phyloP scores from a whole-genome alignment of 2,888 invertebrate genomes.

The Mythimna lalbum region DNA sequence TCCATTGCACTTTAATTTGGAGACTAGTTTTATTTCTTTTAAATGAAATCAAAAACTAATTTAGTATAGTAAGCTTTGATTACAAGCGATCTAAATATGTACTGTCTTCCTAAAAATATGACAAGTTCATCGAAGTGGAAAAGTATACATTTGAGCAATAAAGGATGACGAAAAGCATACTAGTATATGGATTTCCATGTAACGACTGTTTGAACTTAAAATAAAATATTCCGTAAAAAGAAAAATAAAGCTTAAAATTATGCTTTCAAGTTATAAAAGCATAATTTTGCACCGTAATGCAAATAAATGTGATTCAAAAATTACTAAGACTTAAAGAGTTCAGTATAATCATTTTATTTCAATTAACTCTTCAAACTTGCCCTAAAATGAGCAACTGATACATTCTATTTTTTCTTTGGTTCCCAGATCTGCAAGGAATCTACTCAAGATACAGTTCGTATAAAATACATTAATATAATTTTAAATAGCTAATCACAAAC shows the following conservation, averaged over 20 bases:
- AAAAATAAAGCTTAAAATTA: background rate
- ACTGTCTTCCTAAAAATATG: too few species aligned
- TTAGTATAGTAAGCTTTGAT: too few species aligned
- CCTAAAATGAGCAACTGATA: constrained; percentile 54
- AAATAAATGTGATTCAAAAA: background rate
- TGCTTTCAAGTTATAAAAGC: background rate
- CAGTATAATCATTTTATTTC: background rate
- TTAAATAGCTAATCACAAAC: constrained; percentile 29
- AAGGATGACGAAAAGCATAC: too few species aligned
- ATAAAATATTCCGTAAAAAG: background rate
- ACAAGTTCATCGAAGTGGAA: too few species aligned
- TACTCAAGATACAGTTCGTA: constrained; percentile 67
- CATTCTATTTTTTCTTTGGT: constrained; percentile 63
- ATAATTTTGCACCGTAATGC: too few species aligned
- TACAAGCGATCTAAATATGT: too few species aligned
- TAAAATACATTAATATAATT: constrained; percentile 45
- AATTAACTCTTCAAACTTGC: constrained; percentile 18
- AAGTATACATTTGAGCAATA: too few species aligned
- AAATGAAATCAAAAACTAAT: too few species aligned
- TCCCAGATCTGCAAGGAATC: constrained; percentile 65
- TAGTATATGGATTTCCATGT: background rate
- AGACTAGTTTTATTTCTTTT: too few species aligned
- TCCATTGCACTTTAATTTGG: too few species aligned
- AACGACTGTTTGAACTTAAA: background rate
- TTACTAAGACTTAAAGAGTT: background rate